Evolutionary conservation across 2,113 vertebrate genomes (phyloP).

Genomic region (Caretta caretta): DNA sequence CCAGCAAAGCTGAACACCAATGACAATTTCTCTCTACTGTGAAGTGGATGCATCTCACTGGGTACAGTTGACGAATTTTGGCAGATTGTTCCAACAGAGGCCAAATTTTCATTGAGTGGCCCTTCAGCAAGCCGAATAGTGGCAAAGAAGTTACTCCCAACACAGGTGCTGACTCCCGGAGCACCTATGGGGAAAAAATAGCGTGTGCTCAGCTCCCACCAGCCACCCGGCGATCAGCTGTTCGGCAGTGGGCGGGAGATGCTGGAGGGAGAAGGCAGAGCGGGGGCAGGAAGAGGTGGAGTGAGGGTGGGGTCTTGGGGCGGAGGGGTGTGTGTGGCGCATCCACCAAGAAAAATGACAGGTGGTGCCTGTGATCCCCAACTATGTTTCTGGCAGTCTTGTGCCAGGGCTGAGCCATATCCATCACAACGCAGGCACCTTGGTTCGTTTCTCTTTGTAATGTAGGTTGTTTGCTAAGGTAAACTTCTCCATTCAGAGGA

Average conservation of each 20-base stretch:
- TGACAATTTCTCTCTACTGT: neutral
- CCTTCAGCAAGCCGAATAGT: neutral
- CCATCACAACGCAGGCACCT: neutral
- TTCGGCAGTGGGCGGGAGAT: too few species aligned
- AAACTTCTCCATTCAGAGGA: neutral
- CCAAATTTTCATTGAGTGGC: neutral
- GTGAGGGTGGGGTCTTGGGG: too few species aligned
- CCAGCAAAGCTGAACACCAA: neutral
- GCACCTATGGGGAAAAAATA: too few species aligned
- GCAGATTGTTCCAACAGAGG: neutral
- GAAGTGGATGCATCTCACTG: neutral
- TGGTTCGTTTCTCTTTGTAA: neutral
- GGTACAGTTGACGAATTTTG: neutral
- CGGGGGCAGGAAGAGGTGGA: too few species aligned
- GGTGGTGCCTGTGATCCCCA: neutral
- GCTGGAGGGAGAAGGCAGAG: too few species aligned
- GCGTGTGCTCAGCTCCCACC: too few species aligned
- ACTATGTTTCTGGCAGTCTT: neutral
- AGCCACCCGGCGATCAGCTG: too few species aligned
- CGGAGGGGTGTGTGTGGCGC: too few species aligned
- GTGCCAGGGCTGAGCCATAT: neutral
- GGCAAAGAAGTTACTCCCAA: neutral
- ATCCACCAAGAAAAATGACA: too few species aligned
- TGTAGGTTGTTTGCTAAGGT: neutral
- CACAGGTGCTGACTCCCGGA: too few species aligned